phyloP scores from a whole-genome alignment of 2,888 invertebrate genomes.

The Mycogona germanica region DNA sequence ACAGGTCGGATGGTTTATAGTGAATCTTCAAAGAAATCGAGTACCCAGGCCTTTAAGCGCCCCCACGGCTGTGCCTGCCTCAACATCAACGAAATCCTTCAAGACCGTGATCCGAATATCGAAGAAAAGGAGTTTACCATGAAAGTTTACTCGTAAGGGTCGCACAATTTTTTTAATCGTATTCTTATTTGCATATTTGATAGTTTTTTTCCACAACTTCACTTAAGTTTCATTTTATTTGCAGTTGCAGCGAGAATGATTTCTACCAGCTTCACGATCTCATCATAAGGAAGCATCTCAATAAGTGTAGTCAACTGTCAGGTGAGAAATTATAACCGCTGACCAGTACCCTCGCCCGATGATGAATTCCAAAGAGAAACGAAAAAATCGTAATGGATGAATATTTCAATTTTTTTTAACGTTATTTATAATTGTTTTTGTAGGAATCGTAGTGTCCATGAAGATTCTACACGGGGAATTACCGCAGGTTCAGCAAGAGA shows the following conservation, averaged over 20 bases:
- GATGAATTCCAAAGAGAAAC: too few relatives aligned
- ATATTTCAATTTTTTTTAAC: too few relatives aligned
- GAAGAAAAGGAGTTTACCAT: constrained; percentile 30
- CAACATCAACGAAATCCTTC: constrained; percentile 27
- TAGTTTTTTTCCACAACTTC: too few relatives aligned
- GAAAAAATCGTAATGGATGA: too few relatives aligned
- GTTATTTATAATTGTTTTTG: constrained; percentile 27
- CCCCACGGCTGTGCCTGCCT: constrained; percentile 68
- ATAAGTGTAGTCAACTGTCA: constrained; percentile 67
- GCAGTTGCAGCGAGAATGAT: constrained; percentile 62
- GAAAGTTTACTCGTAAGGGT: constrained; percentile 31
- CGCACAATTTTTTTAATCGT: too few relatives aligned
- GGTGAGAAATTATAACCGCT: constrained; percentile 50
- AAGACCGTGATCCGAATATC: constrained; percentile 22
- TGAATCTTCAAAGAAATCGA: constrained; percentile 44
- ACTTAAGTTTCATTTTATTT: constrained; percentile 22
- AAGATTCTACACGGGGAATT: constrained; percentile 68
- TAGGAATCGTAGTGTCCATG: constrained; percentile 63
- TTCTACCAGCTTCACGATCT: constrained; percentile 84
- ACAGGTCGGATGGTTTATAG: constrained; percentile 55
- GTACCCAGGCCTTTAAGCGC: constrained; percentile 38
- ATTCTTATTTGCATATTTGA: too few relatives aligned
- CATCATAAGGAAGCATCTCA: constrained; percentile 68
- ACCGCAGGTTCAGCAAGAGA: constrained; percentile 61
- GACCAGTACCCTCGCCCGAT: too few relatives aligned